A percentile compares a stretch with the other conserved stretches of the same genome.
These are phyloP conservation scores for Epiblema foenella DNA, from an alignment of 2,888 invertebrate genomes.

Conservation along the genomic window DNA sequence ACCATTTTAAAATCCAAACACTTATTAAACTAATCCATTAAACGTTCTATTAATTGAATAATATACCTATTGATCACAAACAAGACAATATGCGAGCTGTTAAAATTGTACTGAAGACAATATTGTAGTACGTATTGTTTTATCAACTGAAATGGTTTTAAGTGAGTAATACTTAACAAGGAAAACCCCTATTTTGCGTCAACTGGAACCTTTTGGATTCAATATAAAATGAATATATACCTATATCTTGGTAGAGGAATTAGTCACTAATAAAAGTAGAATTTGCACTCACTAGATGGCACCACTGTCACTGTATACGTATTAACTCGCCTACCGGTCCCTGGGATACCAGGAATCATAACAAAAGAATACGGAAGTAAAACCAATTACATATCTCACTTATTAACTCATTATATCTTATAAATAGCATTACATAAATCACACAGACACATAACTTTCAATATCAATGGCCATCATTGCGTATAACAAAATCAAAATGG, in stretches of 20 bases:
- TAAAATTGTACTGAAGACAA: not conserved
- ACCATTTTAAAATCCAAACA: conserved; percentile 53
- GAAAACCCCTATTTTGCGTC: conserved; percentile 38
- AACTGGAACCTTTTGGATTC: conserved; percentile 22
- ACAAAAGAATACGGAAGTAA: conserved; percentile 2
- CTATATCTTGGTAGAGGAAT: not conserved
- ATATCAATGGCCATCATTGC: conserved; percentile 42
- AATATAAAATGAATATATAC: conserved; percentile 1
- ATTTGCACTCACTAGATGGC: too few relatives aligned
- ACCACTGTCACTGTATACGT: too few relatives aligned
- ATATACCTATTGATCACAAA: not conserved
- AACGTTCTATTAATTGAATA: not conserved
- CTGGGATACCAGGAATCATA: too few relatives aligned
- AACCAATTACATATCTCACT: not conserved
- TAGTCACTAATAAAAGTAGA: not conserved
- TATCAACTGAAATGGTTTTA: conserved; percentile 10
- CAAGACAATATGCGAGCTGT: not conserved
- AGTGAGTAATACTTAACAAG: conserved; percentile 36
- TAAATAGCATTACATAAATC: conserved; percentile 37
- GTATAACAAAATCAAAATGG: not conserved
- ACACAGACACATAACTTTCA: conserved; percentile 29
- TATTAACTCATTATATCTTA: conserved; percentile 21
- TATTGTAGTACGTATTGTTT: not conserved
- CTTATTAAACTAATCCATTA: too few relatives aligned
- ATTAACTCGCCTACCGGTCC: too few relatives aligned